Base-by-base conservation (phyloP, 64 coral and sea anemone species). In the Actinia equina region DNA sequence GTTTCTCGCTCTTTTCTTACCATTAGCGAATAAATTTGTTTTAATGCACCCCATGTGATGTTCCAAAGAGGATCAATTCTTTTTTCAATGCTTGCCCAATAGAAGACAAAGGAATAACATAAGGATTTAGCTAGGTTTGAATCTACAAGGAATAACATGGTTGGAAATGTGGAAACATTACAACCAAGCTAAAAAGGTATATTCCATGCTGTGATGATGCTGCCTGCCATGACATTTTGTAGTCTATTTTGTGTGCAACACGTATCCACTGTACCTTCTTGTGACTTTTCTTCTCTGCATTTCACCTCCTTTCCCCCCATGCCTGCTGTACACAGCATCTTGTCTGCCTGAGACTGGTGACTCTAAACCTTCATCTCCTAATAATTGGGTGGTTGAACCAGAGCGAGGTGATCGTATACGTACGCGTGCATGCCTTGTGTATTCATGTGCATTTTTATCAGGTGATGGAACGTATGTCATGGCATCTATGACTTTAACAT, bases 401-500 rank as follows among this genome's bases (percentile, higher is more conserved):
- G 44, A 17, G 46, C 80, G 25, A 44, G 74, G 51, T 77, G 87
- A 82, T 22, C 30, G 30, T 37, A 37, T 37, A 37, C 30, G 30
- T 37, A 37, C 30, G 30, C 5, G 87, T 61, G 30, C 46, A 88
- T 56, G 26, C 37, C 80, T 82, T 52, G 10, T 25, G 19, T 5
- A 23, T 88, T 51, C 77, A 22, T 79, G 80, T 25, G 15, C 17
- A 57, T 46, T 77, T 18, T 71, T 79, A 26, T 86, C 87, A 43
- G 93, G 93, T 18, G 97, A 95, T 3, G 93, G 94, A 15, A 93
- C 56, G 49, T 99, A 99, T 26, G 90, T 92, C 83, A 63, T 90
- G 43, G 93, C 82, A 82, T 99, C 97, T 25, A 95, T 93, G 16
- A 99, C 97, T 63, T 95, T 99, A 0, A 99, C 93, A 42, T 95